Base-by-base conservation (phyloP, 1,140 invertebrate genomes). In the Pteromalus puparum region DNA sequence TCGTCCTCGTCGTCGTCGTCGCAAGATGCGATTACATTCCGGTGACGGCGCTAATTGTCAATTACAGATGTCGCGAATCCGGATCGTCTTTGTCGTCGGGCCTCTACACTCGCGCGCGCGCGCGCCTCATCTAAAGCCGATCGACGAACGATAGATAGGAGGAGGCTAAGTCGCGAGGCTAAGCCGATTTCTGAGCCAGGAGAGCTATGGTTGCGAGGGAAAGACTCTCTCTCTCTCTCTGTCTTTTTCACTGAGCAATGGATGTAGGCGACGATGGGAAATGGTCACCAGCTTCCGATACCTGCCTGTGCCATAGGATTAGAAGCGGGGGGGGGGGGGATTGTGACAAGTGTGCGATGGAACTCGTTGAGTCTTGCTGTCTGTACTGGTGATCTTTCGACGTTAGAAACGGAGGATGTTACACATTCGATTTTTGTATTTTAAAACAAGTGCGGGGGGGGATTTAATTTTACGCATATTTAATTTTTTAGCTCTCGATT, bases 41-140 rank as follows among this genome's bases (percentile, higher is more conserved):
- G 86, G 87, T 89, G 89, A 89, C 87, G 87, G 85, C 86, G 89
- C 89, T 90, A 90, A 90, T 90, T 90, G 89, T 87, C 90, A 89
- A 90, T 90, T 90, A 84, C 89, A 85, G 73, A 85, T 81, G 83
- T 85, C 42, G 61, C 65, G 53, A 80, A 84, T 70, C 75, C 75
- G 42, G 42, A 83, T 77, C 42, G 74, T 53, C 74, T 78, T 78
- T 70, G 82, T 72, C 53, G 53, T 61, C 53, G 21, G 18, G 28
- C 42, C 81, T 38, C 30, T 5, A 5, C 30, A 5, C 38, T 24
- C 34, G 70, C 34, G 73, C 30, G 30, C 30, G 30, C 38, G 24
- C 34, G 70, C 34, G 73, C 48, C 21, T 28, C 26, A 61, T n/a
- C 30, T 10, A 73, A 82, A 82, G 73, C 81, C 53, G 53, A 76